phyloP scores from a whole-genome alignment of 92 coral and sea anemone genomes.

The Diadumene lineata region DNA sequence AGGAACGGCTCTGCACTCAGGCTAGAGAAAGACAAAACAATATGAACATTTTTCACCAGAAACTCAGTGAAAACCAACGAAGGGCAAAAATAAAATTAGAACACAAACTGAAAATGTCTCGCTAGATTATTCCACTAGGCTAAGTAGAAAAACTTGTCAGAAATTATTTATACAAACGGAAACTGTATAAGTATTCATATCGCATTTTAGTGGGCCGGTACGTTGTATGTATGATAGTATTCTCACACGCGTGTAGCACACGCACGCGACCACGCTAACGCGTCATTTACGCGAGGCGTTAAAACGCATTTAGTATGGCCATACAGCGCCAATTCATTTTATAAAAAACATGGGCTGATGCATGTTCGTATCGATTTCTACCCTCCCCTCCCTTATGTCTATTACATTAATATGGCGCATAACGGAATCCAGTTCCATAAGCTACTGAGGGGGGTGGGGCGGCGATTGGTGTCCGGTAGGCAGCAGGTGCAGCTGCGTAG shows the following conservation, averaged over 20 bases:
- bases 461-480: conserved; percentile 75
- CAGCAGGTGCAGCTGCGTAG: conserved; percentile 60
- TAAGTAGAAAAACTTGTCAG: neutral
- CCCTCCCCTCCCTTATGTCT: neutral
- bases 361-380: neutral
- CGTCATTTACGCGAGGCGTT: neutral
- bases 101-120: neutral
- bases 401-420: conserved; percentile 65
- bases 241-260: too few relatives aligned
- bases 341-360: neutral
- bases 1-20: too few relatives aligned
- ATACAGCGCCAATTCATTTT: too few relatives aligned
- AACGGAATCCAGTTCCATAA: conserved; percentile 84
- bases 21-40: too few relatives aligned
- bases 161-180: conserved; percentile 5
- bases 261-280: neutral
- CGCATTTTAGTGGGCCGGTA: neutral
- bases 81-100: neutral
- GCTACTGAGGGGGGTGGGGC: conserved; percentile 76
- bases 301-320: too few relatives aligned
- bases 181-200: neutral
- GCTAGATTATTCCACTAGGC: too few relatives aligned
- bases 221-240: too few relatives aligned
- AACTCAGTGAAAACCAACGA: too few relatives aligned
- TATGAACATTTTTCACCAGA: too few relatives aligned